A percentile compares a stretch with the other conserved stretches of the same genome.
phyloP scores from a whole-genome alignment of 2,113 vertebrate species.

The Egretta garzetta region DNA sequence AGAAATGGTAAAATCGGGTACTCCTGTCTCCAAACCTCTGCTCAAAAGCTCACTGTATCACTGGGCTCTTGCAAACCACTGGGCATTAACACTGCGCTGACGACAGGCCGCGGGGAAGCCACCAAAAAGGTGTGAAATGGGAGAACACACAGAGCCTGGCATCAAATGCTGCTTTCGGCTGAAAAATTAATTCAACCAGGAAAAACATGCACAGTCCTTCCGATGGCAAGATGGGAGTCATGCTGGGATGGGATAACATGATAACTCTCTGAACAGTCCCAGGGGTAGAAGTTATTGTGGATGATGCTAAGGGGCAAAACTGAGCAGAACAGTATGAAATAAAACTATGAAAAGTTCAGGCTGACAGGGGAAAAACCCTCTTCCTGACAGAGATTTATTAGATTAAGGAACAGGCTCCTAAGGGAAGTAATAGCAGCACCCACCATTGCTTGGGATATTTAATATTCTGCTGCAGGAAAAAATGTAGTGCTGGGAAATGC shows the following conservation, averaged over 20 bases:
- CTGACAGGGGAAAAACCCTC: background rate
- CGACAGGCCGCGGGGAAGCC: background rate
- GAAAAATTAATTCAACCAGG: background rate
- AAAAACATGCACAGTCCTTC: background rate
- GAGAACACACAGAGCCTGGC: background rate
- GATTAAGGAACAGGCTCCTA: background rate
- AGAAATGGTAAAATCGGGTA: background rate
- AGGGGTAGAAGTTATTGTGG: background rate
- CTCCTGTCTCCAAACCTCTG: background rate
- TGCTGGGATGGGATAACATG: background rate
- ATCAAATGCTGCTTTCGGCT: rapidly evolving
- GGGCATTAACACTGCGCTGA: rapidly evolving
- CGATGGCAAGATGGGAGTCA: background rate
- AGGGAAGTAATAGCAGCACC: background rate
- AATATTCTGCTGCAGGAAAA: background rate
- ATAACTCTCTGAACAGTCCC: no score
- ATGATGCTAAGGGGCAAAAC: background rate
- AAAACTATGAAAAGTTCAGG: background rate
- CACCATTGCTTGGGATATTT: background rate
- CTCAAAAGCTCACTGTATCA: background rate
- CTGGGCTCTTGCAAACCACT: background rate
- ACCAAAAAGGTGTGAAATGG: background rate
- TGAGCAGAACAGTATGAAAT: background rate
- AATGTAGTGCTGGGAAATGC: background rate
- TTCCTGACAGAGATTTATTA: background rate